These are phyloP conservation scores for Asbolus verrucosus DNA, from an alignment of 1,140 invertebrate genomes.

Conservation along the genomic window DNA sequence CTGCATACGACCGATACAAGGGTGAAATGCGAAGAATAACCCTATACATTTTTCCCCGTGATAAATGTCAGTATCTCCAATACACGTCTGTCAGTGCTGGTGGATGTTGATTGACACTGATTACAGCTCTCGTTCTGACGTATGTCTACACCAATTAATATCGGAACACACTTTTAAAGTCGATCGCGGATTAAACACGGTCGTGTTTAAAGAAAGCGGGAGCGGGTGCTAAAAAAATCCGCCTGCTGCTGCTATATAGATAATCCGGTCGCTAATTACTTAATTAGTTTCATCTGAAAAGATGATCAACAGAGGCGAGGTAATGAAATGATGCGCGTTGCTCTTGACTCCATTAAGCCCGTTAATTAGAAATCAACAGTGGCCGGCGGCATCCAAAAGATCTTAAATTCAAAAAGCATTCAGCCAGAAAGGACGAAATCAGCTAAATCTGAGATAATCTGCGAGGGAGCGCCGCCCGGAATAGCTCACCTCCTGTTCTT, in stretches of 20 bases:
- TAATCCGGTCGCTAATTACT: slow-evolving; percentile 47
- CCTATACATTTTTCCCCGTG: slow-evolving; percentile 51
- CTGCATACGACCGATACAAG: slow-evolving; percentile 47
- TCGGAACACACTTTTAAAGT: background rate
- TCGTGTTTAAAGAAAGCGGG: too few species aligned
- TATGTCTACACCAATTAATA: slow-evolving; percentile 49
- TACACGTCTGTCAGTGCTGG: slow-evolving; percentile 51
- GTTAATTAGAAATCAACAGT: slow-evolving; percentile 44
- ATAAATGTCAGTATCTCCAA: slow-evolving; percentile 55
- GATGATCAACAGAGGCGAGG: slow-evolving; percentile 48
- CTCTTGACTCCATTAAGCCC: slow-evolving; percentile 39
- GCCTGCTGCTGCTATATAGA: slow-evolving; percentile 10
- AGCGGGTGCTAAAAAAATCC: too few species aligned
- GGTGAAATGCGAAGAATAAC: slow-evolving; percentile 52
- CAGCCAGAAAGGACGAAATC: slow-evolving; percentile 34
- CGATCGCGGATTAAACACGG: too few species aligned
- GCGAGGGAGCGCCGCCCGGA: background rate
- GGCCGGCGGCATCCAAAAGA: slow-evolving; percentile 29
- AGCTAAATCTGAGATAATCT: slow-evolving; percentile 35
- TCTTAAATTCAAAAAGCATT: slow-evolving; percentile 38
- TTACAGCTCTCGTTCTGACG: slow-evolving; percentile 53
- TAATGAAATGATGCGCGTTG: slow-evolving; percentile 35
- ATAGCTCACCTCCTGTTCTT: slow-evolving; percentile 22
- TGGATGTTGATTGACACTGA: slow-evolving; percentile 55
- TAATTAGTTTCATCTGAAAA: slow-evolving; percentile 48